These are phyloP conservation scores for Merops nubicus DNA, from an alignment of 2,113 vertebrate species.

Conservation along the genomic window DNA sequence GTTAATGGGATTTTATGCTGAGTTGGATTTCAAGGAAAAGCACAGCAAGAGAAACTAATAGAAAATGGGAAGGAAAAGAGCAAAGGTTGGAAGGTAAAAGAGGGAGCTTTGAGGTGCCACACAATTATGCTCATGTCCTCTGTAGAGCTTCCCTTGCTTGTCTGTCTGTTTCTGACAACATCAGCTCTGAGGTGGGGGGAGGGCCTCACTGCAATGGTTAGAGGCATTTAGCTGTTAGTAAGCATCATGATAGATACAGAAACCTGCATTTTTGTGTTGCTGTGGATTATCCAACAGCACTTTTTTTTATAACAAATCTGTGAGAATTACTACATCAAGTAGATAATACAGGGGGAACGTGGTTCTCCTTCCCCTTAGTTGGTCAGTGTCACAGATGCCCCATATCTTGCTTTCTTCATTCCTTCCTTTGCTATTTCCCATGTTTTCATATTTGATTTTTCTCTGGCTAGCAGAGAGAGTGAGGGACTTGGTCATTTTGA, in stretches of 20 bases:
- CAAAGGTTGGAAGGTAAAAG: neutral
- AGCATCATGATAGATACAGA: neutral
- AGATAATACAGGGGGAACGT: neutral
- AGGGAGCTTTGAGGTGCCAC: neutral
- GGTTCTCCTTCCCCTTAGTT: neutral
- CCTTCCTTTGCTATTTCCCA: neutral
- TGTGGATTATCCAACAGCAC: neutral
- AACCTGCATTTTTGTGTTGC: neutral
- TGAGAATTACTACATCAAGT: neutral
- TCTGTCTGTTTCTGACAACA: neutral
- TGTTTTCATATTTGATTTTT: neutral
- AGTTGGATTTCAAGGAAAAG: neutral
- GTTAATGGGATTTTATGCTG: slow-evolving; percentile 39
- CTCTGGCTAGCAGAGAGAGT: neutral
- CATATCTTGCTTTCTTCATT: neutral
- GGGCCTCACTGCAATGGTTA: neutral
- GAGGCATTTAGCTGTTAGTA: neutral
- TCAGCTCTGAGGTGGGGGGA: neutral
- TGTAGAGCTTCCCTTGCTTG: neutral
- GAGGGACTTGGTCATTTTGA: neutral
- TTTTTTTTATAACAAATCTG: neutral
- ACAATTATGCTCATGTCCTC: neutral
- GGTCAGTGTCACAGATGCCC: neutral
- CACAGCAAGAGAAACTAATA: neutral
- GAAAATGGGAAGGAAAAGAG: slow-evolving; percentile 17